These are phyloP conservation scores for Vanessa atalanta DNA, from an alignment of 1,140 invertebrate genomes.

Conservation along the genomic window DNA sequence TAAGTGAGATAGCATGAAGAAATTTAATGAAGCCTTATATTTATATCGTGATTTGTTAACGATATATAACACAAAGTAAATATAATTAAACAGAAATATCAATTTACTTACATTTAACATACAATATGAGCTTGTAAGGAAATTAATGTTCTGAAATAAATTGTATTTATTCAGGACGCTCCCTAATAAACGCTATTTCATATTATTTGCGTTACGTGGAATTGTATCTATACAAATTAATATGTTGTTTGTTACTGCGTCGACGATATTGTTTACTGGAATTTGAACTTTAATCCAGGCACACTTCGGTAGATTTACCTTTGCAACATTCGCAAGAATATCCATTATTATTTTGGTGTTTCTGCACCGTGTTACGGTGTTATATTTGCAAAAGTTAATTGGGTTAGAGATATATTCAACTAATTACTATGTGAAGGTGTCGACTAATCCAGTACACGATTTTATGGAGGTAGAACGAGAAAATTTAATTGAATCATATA, in stretches of 20 bases:
- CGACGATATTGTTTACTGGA: background rate
- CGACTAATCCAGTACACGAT: conserved; percentile 19
- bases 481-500: background rate
- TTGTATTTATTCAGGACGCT: conserved; percentile 43
- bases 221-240: conserved; percentile 42
- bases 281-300: background rate
- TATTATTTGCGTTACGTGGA: conserved; percentile 45
- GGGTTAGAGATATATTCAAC: conserved; percentile 22
- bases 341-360: conserved; percentile 17
- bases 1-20: too few relatives aligned
- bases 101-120: background rate
- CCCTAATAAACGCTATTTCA: conserved; percentile 42
- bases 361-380: conserved; percentile 12
- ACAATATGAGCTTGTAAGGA: background rate
- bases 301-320: background rate
- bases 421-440: conserved; percentile 31
- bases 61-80: background rate
- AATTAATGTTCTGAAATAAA: conserved; percentile 39
- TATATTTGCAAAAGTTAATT: conserved; percentile 33
- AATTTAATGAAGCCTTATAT: too few relatives aligned
- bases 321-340: conserved; percentile 11
- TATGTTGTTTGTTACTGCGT: conserved; percentile 21
- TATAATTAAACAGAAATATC: background rate
- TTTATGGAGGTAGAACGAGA: background rate
- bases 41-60: too few relatives aligned